Evolutionary conservation across 1,140 invertebrate species (phyloP).

Genomic region (Meloidogyne floridensis): DNA sequence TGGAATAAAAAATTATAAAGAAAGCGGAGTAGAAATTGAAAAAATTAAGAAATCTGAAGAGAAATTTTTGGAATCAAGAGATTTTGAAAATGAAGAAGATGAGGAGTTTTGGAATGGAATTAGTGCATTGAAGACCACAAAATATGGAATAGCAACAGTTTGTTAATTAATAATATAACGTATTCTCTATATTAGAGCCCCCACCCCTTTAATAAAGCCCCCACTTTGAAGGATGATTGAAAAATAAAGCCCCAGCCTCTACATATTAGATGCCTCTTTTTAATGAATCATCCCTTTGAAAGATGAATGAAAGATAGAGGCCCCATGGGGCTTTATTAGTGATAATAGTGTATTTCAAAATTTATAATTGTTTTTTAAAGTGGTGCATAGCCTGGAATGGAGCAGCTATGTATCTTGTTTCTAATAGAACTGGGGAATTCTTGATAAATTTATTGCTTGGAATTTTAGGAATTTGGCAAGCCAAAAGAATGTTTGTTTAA

Average conservation of each 20-base stretch:
- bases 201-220: too few species aligned
- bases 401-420: conserved; percentile 3
- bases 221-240: too few species aligned
- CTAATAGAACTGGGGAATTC: conserved; percentile 8
- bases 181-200: too few species aligned
- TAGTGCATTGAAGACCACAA: background rate
- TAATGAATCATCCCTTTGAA: too few species aligned
- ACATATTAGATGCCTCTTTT: too few species aligned
- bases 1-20: background rate
- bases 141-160: conserved; percentile 25
- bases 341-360: background rate
- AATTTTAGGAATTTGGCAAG: background rate
- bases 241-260: too few species aligned
- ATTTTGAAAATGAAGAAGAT: conserved; percentile 14
- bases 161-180: background rate
- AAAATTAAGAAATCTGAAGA: background rate
- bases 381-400: conserved; percentile 40
- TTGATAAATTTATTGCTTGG: background rate
- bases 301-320: too few species aligned
- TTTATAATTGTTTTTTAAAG: conserved; percentile 5
- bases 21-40: background rate
- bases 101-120: conserved; percentile 28
- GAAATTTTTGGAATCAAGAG: background rate
- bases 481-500: conserved; percentile 2
- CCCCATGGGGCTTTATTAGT: too few species aligned